Conservation (phyloP, 1,140 invertebrate genomes). For the Zophobas atratus region DNA sequence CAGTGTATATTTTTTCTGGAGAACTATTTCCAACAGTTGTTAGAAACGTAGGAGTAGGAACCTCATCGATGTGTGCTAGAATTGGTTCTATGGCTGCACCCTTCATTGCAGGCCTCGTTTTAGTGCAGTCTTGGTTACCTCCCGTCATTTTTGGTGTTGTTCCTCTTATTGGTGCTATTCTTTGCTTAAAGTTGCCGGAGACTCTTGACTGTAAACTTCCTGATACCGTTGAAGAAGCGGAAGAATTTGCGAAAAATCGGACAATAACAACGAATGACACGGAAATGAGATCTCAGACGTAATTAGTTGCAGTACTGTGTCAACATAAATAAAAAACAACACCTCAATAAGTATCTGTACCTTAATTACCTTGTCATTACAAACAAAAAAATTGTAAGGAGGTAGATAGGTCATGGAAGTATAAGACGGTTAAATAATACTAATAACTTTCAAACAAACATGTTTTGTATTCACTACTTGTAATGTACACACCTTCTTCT, state of each 20-base stretch:
- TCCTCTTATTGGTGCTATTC: conserved; percentile 75
- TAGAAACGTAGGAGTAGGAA: conserved; percentile 77
- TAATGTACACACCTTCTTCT: no score
- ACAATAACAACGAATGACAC: not conserved
- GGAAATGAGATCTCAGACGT: conserved; percentile 17
- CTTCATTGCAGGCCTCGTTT: conserved; percentile 71
- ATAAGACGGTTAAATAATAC: no score
- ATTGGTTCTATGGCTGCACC: conserved; percentile 79
- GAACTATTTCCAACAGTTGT: conserved; percentile 81
- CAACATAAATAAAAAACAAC: not conserved
- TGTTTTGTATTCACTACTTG: no score
- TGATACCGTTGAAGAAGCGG: conserved; percentile 85
- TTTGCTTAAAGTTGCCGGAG: conserved; percentile 82
- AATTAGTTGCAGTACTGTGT: not conserved
- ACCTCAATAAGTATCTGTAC: not conserved
- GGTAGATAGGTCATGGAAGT: no score
- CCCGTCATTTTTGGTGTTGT: conserved; percentile 78
- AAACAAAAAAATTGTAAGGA: no score
- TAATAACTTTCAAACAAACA: no score
- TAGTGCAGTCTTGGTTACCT: conserved; percentile 72
- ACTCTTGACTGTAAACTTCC: conserved; percentile 81
- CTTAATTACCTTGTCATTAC: no score
- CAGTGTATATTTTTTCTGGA: conserved; percentile 78
- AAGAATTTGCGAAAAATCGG: conserved; percentile 74
- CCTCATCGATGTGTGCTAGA: conserved; percentile 78